Evolutionary conservation across 2,797 vertebrate species (phyloP), one percentile per base, ranked within the genome.

Genomic region (Lates japonicus): DNA sequence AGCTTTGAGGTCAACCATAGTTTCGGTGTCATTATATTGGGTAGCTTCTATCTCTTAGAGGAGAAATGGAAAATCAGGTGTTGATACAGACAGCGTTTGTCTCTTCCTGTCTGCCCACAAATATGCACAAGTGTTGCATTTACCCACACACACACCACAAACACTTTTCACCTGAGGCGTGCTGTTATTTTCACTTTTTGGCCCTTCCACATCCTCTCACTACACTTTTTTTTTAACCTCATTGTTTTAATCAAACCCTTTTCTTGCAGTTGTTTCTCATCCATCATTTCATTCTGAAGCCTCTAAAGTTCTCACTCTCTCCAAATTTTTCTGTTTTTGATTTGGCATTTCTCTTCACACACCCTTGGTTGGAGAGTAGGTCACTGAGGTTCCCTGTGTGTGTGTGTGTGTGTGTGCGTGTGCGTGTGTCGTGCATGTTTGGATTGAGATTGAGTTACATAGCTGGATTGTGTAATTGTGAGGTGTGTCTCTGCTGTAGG

Each of bases 381-480:
- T 86, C 82, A 74, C 74, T 33, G 72, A 69, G 77, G 54, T 70
- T 89, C 76, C 74, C 66, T 74, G 70, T 52, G 67, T 82, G 82
- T 60, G 46, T 74, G 75, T 61, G 60, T 78, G 74, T 17, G 69
- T 69, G 63, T 41, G 74, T 73, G 58, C 39, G 70, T 57, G 75
- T 54, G 57, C 70, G 85, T 76, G 76, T 62, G 39, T 68, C 77
- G 74, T 83, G 87, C 29, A 41, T 92, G 89, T 94, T 92, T 92
- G 88, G 90, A 80, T 90, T 90, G 89, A 79, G 92, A 89, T 94
- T 80, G 82, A 70, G 80, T 94, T 94, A 89, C 93, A 92, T 88
- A 88, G 91, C 85, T 79, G 85, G 82, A 88, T 91, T 94, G 91
- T 92, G 90, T 91, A 90, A 93, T 90, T 92, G 85, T 82, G 90